A percentile compares a stretch with the other conserved stretches of the same genome.
phyloP scores from a whole-genome alignment of 2,113 vertebrate species.

The Psittacus erithacus region DNA sequence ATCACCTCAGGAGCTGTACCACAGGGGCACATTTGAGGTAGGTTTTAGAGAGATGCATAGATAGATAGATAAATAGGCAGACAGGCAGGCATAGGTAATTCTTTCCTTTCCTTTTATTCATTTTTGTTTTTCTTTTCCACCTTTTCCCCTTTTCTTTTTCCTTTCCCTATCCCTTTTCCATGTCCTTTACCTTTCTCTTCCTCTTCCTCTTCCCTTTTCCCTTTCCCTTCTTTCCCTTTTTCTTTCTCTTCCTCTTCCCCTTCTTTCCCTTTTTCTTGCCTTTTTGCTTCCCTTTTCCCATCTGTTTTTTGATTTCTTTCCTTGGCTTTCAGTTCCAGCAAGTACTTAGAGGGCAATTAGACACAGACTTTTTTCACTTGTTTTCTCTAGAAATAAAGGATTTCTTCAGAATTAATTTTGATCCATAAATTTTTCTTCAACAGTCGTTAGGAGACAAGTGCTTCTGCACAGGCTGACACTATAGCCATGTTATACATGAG shows the following conservation, averaged over 20 bases:
- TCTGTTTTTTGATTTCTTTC: not conserved
- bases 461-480: not conserved
- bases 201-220: too few relatives aligned
- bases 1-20: too few relatives aligned
- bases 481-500: fast-evolving
- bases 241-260: not conserved
- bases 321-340: not conserved
- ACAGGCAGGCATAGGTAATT: not conserved
- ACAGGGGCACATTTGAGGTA: not conserved
- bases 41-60: not conserved
- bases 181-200: not conserved
- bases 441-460: not conserved
- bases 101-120: not conserved
- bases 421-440: not conserved
- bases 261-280: fast-evolving
- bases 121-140: not conserved
- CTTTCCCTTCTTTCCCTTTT: not conserved
- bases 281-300: not conserved
- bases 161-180: not conserved
- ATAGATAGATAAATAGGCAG: not conserved
- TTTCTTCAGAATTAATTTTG: not conserved
- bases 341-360: not conserved
- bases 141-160: not conserved
- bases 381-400: not conserved
- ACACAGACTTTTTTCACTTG: fast-evolving